A percentile compares a stretch with the other conserved stretches of the same genome.
These are phyloP conservation scores for Medauroidea extradentata DNA, from an alignment of 1,140 invertebrate species.

Conservation along the genomic window DNA sequence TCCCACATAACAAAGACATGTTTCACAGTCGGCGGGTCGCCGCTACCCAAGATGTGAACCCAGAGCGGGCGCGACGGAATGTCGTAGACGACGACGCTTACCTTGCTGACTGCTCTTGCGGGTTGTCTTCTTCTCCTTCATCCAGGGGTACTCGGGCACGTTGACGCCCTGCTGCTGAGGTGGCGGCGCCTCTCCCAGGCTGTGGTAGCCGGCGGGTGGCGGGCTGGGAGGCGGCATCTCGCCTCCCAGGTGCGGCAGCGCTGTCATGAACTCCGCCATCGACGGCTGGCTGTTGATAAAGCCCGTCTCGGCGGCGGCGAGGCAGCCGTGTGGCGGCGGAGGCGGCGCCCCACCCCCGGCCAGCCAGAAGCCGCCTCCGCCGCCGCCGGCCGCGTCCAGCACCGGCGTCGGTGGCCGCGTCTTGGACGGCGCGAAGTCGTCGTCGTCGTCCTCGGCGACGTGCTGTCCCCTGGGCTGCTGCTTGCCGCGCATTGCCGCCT, in stretches of 20 bases:
- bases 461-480: constrained; percentile 28
- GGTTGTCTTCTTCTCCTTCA: constrained; percentile 96
- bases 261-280: constrained; percentile 89
- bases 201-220: constrained; percentile 22
- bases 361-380: constrained; percentile 47
- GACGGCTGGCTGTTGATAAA: constrained; percentile 90
- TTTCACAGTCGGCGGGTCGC: no score
- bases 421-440: constrained; percentile 38
- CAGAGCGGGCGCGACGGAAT: no score
- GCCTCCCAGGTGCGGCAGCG: constrained; percentile 61
- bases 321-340: constrained; percentile 36
- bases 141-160: constrained; percentile 92
- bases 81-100: no score
- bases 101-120: constrained; percentile 86
- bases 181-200: constrained; percentile 41
- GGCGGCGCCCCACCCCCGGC: constrained; percentile 43
- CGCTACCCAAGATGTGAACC: no score
- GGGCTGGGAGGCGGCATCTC: constrained; percentile 54
- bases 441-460: constrained; percentile 32
- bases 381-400: constrained; percentile 34
- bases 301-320: constrained; percentile 64
- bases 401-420: constrained; percentile 46
- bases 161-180: constrained; percentile 61
- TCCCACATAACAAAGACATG: no score
- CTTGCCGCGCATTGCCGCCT: constrained; percentile 38